Evolutionary conservation across 2,797 vertebrate genomes (phyloP), one percentile per base, ranked within the genome.

Genomic region (Pipistrellus pipistrellus): DNA sequence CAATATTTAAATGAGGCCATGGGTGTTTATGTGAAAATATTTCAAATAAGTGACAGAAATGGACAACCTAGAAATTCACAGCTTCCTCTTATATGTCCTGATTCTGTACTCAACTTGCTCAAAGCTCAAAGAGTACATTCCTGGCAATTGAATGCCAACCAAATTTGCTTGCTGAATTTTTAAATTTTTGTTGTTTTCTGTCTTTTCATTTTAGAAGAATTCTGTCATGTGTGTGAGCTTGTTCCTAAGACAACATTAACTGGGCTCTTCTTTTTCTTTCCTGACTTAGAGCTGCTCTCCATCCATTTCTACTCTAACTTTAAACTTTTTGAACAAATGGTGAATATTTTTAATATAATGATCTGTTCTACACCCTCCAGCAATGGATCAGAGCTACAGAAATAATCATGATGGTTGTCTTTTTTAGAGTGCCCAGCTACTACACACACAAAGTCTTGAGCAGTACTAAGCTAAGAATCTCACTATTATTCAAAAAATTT

Each of bases 1-100:
- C 0, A 93, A 71, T 71, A 73, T 5, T 53, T 91, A 73, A 12
- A 69, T 62, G n/a, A 83, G 27, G 3, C 2, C 14, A 7, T 62
- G 80, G 23, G 11, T 66, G 32, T 88, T 86, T 78, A 18, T 73
- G 9, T 46, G 8, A 73, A 85, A 53, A 44, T 77, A 57, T 88
- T 91, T 69, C 46, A 93, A 87, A 59, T n/a, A 91, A 81, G 20
- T 21, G 18, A 75, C 12, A 69, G 44, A 15, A 86, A 83, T 38
- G 85, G 44, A 88, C 13, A 75, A 71, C 23, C 53, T 17, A 83
- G 15, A 75, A 55, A 78, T 57, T 17, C 55, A 53, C 2, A 76
- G 53, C 13, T 88, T 75, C 41, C 85, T 62, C 7, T 44, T 51
- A 0, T 62, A 77, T 48, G 10, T 8, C 7, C 27, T 46, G 17